Base-by-base conservation (phyloP, 2,797 vertebrate species). In the Ataeniobius toweri region DNA sequence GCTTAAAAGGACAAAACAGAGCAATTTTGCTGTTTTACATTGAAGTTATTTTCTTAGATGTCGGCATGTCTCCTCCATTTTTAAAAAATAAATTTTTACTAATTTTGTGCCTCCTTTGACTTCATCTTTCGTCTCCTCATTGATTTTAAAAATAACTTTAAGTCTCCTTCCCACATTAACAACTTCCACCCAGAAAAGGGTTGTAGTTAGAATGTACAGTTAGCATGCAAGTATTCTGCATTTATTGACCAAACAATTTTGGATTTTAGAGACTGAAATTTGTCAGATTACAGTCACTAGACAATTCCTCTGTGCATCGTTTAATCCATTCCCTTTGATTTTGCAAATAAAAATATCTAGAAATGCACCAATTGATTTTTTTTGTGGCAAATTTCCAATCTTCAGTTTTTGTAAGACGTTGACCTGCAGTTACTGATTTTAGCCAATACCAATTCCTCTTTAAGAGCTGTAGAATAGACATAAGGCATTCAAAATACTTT, bases 1-100 rank as follows among this genome's bases (percentile, higher is more conserved):
- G 39, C 63, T 67, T 67, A 39, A 67, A 67, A 67, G 20, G 63
- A 67, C 5, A 24, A 67, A 67, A 67, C 20, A 63, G 36, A n/a
- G 39, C 20, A 41, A 13, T 39, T 63, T 36, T 36, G 61, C 36
- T 63, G 61, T 63, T 36, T 36, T 63, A 4, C 16, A 7, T 31
- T 67, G 39, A 67, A 9, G 31, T 67, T 39, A 67, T 67, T 36
- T 67, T 31, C 20, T 24, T 36, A 41, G 20, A 6, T 24, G 63
- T 24, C 36, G 10, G 36, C 36, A 41, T 4, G 20, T 67, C 36
- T 46, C 44, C 44, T 46, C 10, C 10, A 46, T 46, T 46, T 46
- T 4, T 0, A 36, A 36, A 36, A 36, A 36, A 46, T 46, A 46
- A 3, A 41, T 41, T 67, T 9, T 41, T 41, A 24, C 36, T 67